These are phyloP conservation scores for Gymnocephalus cernua DNA, from an alignment of 2,113 vertebrate species.

Conservation along the genomic window DNA sequence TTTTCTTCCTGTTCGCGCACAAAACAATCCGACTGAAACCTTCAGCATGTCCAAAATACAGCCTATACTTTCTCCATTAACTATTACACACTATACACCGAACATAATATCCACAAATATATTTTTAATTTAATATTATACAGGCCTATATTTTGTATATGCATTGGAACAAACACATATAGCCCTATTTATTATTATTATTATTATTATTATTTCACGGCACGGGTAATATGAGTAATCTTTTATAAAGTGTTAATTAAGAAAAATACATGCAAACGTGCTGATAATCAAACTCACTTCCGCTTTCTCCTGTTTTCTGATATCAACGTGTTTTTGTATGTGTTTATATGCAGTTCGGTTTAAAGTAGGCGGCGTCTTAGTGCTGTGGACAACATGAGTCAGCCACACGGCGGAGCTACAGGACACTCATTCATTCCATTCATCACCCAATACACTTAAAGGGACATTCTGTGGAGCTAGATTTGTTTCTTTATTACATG, in stretches of 20 bases:
- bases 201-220: no score
- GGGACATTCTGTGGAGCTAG: no score
- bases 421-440: fast-evolving
- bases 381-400: fast-evolving
- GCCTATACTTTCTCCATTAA: no score
- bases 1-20: conserved; percentile 31
- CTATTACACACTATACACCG: background rate
- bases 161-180: background rate
- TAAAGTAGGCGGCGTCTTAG: no score
- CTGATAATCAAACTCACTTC: background rate
- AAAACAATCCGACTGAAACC: conserved; percentile 30
- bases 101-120: background rate
- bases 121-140: background rate
- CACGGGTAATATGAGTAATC: background rate
- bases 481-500: no score
- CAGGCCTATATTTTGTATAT: no score
- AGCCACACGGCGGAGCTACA: conserved; percentile 22
- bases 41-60: background rate
- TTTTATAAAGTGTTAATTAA: no score
- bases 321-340: background rate
- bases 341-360: background rate
- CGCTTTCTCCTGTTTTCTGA: background rate
- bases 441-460: no score
- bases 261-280: background rate
- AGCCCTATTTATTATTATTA: no score